Percentiles rank a stretch among this genome's conserved stretches.
Conservation (phyloP, 2,113 vertebrate species). For the Megaceryle maxima region DNA sequence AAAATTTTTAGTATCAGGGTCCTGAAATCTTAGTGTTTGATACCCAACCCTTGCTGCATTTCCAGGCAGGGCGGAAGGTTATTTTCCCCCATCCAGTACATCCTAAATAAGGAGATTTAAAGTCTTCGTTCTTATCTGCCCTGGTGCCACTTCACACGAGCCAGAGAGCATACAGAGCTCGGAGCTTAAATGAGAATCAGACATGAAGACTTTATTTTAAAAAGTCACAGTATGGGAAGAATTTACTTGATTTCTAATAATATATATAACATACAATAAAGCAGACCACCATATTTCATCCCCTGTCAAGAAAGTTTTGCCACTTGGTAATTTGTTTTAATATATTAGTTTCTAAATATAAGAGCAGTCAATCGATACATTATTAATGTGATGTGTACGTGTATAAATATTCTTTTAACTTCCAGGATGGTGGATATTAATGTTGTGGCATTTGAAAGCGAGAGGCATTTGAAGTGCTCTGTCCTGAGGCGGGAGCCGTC, state of each 20-base stretch:
- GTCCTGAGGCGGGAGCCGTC: not conserved
- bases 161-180: not conserved
- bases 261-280: conserved; percentile 14
- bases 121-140: not conserved
- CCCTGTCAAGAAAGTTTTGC: conserved; percentile 33
- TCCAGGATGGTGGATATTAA: conserved; percentile 37
- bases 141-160: not conserved
- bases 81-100: not conserved
- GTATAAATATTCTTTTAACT: conserved; percentile 51
- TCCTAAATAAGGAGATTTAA: not conserved
- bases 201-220: not conserved
- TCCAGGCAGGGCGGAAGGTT: not conserved
- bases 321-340: conserved; percentile 60
- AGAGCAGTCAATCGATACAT: not conserved
- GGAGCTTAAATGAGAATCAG: not conserved
- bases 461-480: not conserved
- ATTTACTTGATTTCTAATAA: conserved; percentile 33
- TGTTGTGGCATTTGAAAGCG: conserved; percentile 1
- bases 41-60: not conserved
- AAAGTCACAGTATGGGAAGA: conserved; percentile 2
- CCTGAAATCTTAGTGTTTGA: not conserved
- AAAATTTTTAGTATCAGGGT: not conserved
- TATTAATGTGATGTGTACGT: conserved; percentile 46
- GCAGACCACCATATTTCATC: not conserved
- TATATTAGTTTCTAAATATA: conserved; percentile 46